phyloP scores from a whole-genome alignment of 2,888 invertebrate genomes.

The Andrena hattorfiana region DNA sequence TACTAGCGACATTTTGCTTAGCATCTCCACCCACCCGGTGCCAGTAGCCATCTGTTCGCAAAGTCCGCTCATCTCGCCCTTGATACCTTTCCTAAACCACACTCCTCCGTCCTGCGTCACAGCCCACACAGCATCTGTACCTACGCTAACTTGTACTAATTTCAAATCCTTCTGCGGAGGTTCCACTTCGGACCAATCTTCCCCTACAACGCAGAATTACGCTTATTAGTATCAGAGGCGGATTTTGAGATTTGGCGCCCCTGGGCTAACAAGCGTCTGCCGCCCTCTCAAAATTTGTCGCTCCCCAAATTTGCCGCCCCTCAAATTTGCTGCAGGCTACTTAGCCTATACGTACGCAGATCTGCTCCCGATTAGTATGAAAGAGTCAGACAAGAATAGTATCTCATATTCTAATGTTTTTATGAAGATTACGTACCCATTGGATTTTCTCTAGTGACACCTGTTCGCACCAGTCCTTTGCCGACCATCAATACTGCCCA shows the following conservation, averaged over 20 bases:
- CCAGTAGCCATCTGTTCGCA: constrained; percentile 93
- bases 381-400: neutral
- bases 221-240: neutral
- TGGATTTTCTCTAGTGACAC: constrained; percentile 92
- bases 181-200: constrained; percentile 93
- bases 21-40: constrained; percentile 95
- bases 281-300: too few species aligned
- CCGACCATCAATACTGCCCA: constrained; percentile 96
- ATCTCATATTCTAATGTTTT: constrained; percentile 3
- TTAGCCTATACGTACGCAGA: too few species aligned
- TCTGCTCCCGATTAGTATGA: too few species aligned
- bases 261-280: too few species aligned
- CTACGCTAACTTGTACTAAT: constrained; percentile 92
- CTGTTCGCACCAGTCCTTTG: constrained; percentile 92
- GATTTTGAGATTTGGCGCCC: too few species aligned
- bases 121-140: constrained; percentile 91
- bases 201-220: constrained; percentile 84
- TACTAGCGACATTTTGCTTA: constrained; percentile 92
- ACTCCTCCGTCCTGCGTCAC: constrained; percentile 93
- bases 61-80: constrained; percentile 90
- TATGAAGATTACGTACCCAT: constrained; percentile 86
- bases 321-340: too few species aligned
- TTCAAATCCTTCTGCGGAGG: constrained; percentile 90
- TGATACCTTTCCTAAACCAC: constrained; percentile 94
- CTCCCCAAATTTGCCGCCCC: too few species aligned